Evolutionary conservation across 2,797 vertebrate species (phyloP).

Genomic region (Aythya fuligula): DNA sequence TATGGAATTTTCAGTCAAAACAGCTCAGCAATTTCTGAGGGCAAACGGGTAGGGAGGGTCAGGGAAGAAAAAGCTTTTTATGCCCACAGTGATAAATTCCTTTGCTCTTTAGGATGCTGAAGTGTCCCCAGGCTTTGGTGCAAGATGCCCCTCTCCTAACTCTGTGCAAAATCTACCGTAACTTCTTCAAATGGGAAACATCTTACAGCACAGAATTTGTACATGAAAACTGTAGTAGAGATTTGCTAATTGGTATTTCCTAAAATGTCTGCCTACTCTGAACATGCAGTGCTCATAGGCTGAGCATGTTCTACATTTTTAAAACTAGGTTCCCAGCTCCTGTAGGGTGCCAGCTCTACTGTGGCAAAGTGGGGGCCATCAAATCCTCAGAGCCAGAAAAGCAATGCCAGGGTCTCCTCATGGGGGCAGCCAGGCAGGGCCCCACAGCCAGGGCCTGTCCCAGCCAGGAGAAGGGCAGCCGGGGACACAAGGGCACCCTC

Average conservation of each 20-base stretch:
- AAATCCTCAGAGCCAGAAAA: rapidly evolving
- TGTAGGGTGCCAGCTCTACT: rapidly evolving
- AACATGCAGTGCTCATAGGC: background rate
- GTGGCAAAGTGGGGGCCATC: rapidly evolving
- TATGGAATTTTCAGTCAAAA: constrained; percentile 54
- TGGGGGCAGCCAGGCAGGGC: background rate
- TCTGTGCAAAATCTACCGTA: background rate
- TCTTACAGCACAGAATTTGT: background rate
- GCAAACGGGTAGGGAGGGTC: background rate
- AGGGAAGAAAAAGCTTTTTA: background rate
- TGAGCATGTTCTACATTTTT: background rate
- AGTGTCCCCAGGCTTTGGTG: background rate
- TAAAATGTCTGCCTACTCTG: background rate
- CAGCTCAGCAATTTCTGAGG: constrained; percentile 48
- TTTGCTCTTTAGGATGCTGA: background rate
- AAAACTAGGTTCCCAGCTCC: background rate
- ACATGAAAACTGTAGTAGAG: background rate
- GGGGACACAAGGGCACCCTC: background rate
- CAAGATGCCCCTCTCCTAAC: background rate
- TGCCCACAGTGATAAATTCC: background rate
- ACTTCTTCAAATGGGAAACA: background rate
- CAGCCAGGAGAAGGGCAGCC: background rate
- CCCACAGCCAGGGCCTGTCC: background rate
- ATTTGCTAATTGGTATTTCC: background rate
- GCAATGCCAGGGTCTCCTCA: background rate